A percentile compares a stretch with the other conserved stretches of the same genome.
Evolutionary conservation across 2,888 invertebrate genomes (phyloP).

Genomic region (Parascotia fuliginaria): DNA sequence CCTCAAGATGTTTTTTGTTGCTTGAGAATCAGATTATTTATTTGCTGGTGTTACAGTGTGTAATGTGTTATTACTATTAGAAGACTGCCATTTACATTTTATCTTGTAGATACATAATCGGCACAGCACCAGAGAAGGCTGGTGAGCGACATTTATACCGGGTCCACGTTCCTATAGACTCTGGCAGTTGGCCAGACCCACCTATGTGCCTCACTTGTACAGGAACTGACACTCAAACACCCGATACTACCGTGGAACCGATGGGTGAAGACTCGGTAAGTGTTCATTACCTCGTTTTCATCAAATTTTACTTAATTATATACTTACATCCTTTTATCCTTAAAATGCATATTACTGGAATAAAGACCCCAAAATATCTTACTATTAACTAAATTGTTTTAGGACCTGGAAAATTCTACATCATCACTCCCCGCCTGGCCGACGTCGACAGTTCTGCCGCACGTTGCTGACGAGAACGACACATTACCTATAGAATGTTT

Average conservation of each 20-base stretch:
- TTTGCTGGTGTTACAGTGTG: too few relatives aligned
- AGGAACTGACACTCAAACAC: slow-evolving; percentile 36
- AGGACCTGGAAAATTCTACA: slow-evolving; percentile 71
- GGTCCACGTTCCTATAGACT: slow-evolving; percentile 75
- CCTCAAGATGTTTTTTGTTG: too few relatives aligned
- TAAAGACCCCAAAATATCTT: too few relatives aligned
- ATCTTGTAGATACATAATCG: slow-evolving; percentile 90
- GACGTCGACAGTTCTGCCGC: slow-evolving; percentile 72
- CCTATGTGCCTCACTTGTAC: slow-evolving; percentile 87
- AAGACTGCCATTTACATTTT: background rate
- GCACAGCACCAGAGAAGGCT: slow-evolving; percentile 91
- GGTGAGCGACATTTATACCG: slow-evolving; percentile 94
- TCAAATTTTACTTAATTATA: too few relatives aligned
- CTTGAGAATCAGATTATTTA: too few relatives aligned
- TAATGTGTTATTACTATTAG: too few relatives aligned
- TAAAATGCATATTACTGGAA: too few relatives aligned
- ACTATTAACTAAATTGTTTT: background rate
- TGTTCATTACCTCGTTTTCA: too few relatives aligned
- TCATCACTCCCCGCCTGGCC: slow-evolving; percentile 71
- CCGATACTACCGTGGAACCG: slow-evolving; percentile 50
- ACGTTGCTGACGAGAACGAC: slow-evolving; percentile 73
- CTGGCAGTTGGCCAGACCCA: slow-evolving; percentile 64
- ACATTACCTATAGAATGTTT: slow-evolving; percentile 85
- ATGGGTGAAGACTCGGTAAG: slow-evolving; percentile 57
- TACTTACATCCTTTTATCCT: too few relatives aligned